Evolutionary conservation across 2,797 vertebrate genomes (phyloP).

Genomic region (Psittacula derbiana): DNA sequence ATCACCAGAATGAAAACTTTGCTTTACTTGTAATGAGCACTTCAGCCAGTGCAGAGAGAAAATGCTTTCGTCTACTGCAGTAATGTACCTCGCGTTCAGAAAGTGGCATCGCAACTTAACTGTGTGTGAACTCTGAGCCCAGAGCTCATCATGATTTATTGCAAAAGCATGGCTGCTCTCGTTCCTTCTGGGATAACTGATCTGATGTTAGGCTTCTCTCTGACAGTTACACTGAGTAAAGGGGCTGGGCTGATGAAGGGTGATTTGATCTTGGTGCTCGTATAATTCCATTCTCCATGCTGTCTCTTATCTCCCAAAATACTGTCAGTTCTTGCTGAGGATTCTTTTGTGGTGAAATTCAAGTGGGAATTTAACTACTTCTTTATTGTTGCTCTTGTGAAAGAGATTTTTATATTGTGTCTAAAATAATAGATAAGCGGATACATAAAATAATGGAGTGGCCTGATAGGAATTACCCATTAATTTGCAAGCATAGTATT

Average conservation of each 20-base stretch:
- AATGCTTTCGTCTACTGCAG: background rate
- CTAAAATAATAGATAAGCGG: background rate
- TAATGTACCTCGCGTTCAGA: background rate
- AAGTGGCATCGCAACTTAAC: background rate
- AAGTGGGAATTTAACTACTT: background rate
- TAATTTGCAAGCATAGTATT: background rate
- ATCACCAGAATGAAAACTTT: background rate
- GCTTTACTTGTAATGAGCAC: rapidly evolving
- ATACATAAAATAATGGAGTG: background rate
- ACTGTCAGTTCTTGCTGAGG: background rate
- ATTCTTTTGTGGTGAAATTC: background rate
- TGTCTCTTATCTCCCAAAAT: background rate
- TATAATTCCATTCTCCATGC: background rate
- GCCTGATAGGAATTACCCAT: background rate
- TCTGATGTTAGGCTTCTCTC: background rate
- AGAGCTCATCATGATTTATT: background rate
- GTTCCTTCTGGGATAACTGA: background rate
- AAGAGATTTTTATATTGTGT: background rate
- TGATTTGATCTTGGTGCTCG: background rate
- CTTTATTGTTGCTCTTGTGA: background rate
- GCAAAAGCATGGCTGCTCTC: background rate
- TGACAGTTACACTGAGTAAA: background rate
- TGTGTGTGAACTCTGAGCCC: background rate
- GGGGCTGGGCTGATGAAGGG: background rate
- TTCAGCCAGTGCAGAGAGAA: background rate